These are phyloP conservation scores for Glyptemys insculpta DNA, from an alignment of 2,797 vertebrate genomes.

Conservation along the genomic window DNA sequence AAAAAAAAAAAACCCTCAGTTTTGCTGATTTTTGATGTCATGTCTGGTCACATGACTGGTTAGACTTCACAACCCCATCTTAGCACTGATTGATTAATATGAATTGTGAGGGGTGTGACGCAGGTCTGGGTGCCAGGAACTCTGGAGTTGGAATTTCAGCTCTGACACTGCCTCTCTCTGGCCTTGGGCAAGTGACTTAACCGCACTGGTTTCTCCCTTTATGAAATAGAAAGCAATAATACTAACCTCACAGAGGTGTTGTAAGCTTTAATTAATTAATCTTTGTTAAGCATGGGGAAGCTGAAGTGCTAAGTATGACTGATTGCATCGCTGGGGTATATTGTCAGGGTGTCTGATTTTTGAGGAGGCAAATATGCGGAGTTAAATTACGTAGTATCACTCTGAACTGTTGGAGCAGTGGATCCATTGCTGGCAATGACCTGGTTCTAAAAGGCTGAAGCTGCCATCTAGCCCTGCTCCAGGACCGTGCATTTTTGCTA, in stretches of 20 bases:
- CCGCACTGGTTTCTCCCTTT: neutral
- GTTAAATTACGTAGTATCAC: neutral
- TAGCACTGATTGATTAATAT: neutral
- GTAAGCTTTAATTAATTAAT: neutral
- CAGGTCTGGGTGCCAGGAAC: neutral
- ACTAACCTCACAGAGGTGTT: neutral
- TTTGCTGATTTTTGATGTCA: neutral
- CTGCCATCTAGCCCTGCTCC: slow-evolving; percentile 49
- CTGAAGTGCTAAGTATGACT: neutral
- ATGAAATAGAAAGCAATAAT: rapidly evolving
- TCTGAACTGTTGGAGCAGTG: neutral
- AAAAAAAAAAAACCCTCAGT: neutral
- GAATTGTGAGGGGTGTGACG: neutral
- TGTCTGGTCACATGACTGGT: neutral
- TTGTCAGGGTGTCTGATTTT: neutral
- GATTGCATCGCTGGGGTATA: neutral
- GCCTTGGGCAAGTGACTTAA: neutral
- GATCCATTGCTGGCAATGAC: neutral
- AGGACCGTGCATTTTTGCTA: slow-evolving; percentile 19
- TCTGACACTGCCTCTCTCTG: neutral
- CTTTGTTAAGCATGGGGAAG: rapidly evolving
- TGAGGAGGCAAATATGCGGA: neutral
- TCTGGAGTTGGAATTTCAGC: neutral
- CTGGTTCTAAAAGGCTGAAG: slow-evolving; percentile 14
- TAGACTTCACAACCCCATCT: neutral